phyloP scores from a whole-genome alignment of 2,797 vertebrate species.

The Rhinichthys osculus region DNA sequence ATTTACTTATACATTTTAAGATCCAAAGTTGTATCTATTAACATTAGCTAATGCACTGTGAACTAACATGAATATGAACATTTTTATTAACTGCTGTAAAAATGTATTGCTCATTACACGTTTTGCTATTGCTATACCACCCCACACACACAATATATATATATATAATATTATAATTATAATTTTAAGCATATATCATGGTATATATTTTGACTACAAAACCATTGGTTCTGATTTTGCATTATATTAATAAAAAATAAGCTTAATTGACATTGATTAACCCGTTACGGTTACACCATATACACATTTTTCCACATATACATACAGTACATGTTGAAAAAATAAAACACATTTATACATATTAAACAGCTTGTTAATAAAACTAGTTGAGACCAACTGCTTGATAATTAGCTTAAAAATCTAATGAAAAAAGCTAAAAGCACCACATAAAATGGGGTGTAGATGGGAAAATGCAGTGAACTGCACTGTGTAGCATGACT shows the following conservation, averaged over 20 bases:
- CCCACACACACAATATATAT: too few relatives aligned
- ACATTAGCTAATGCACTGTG: too few relatives aligned
- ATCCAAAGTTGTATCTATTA: not conserved
- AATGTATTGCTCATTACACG: too few relatives aligned
- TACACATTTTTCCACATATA: not conserved
- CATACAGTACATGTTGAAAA: not conserved
- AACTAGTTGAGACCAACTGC: not conserved
- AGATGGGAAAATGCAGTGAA: conserved; percentile 27
- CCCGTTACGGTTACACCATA: not conserved
- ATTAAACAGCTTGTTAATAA: not conserved
- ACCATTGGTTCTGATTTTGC: not conserved
- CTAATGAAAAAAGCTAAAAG: not conserved
- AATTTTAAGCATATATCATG: too few relatives aligned
- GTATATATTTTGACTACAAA: not conserved
- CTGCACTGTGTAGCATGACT: conserved; percentile 21
- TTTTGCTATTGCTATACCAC: too few relatives aligned
- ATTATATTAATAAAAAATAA: not conserved
- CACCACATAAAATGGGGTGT: conserved; percentile 34
- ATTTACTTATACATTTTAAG: not conserved
- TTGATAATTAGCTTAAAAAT: not conserved
- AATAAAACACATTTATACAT: conserved; percentile 21
- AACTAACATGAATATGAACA: not conserved
- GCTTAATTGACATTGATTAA: not conserved
- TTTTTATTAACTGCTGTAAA: too few relatives aligned
- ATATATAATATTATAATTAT: too few relatives aligned